Base-by-base conservation (phyloP, 2,797 vertebrate genomes). In the Podarcis lilfordi region DNA sequence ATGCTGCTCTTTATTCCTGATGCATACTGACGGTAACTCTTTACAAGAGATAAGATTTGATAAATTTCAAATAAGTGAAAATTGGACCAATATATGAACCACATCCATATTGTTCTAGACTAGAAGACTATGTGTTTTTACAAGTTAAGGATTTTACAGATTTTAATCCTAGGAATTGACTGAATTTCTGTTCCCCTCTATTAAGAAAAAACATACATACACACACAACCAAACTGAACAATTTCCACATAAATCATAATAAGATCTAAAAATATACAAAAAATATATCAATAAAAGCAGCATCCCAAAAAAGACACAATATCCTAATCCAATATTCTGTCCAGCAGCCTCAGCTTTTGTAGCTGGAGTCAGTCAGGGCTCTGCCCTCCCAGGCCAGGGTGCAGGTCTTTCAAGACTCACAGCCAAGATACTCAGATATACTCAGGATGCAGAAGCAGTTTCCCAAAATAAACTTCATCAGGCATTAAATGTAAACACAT, bases 381-480 rank as follows among this genome's bases (percentile, higher is more conserved):
- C 50, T 3, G 3, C 13, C 50, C 50, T 15, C 50, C 50, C 50
- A 55, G 13, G 13, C 13, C 13, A 55, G 11, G 50, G 50, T 55
- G 50, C 50, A 55, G 13, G 50, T 55, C 50, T 55, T 55, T 55
- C 50, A 55, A 55, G 50, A 55, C 50, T 55, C 50, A 55, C 50
- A 55, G 50, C 13, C 50, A 55, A 55, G 50, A 55, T 55, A 55
- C 3, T 55, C 50, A 55, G 50, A 55, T 55, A 43, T 23, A 68
- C 35, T 19, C 27, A 43, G 89, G 43, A 64, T 35, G 68, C 11
- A 72, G 59, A 72, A 85, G 6, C 1, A 15, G 82, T 86, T 84
- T 71, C 90, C 66, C 50, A 40, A 64, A 64, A 90, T 8, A 81
- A 88, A 35, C 45, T 86, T 84, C 43, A 88, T 83, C 32, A 82